These are phyloP conservation scores for Physella acuta DNA, from an alignment of 1,140 invertebrate genomes.

Conservation along the genomic window DNA sequence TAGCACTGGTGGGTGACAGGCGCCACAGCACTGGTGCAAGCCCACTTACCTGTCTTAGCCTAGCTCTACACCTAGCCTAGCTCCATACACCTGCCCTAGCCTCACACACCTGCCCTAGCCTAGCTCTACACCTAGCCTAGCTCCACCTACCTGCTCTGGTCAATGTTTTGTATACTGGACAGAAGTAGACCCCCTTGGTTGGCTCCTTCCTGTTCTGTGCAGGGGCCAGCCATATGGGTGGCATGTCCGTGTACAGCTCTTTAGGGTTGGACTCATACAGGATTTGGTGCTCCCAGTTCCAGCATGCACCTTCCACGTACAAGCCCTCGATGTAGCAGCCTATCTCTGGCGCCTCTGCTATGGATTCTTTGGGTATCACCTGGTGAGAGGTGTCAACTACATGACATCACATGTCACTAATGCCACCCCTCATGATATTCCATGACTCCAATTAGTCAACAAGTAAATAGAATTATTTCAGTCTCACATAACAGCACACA, in stretches of 20 bases:
- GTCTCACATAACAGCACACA: no score
- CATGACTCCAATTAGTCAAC: no score
- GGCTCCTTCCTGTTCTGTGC: slow-evolving; percentile 33
- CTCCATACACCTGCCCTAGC: not conserved
- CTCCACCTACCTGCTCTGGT: slow-evolving; percentile 49
- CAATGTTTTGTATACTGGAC: slow-evolving; percentile 59
- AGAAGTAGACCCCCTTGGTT: slow-evolving; percentile 44
- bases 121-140: no score
- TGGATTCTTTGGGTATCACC: not conserved
- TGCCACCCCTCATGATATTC: no score
- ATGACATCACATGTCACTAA: no score
- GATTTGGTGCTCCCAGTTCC: slow-evolving; percentile 44
- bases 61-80: no score
- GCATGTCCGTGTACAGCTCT: slow-evolving; percentile 60
- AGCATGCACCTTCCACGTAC: slow-evolving; percentile 59
- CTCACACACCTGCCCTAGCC: not conserved
- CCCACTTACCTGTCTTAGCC: no score
- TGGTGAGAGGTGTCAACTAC: no score
- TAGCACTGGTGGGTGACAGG: no score
- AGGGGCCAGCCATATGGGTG: slow-evolving; percentile 53
- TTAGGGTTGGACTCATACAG: slow-evolving; percentile 58
- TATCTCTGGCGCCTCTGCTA: slow-evolving; percentile 41
- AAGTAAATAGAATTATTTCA: no score
- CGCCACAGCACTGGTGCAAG: no score
- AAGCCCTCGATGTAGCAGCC: slow-evolving; percentile 61